A percentile compares a stretch with the other conserved stretches of the same genome.
These are phyloP conservation scores for Papilio xuthus DNA, from an alignment of 1,140 invertebrate species.

Conservation along the genomic window DNA sequence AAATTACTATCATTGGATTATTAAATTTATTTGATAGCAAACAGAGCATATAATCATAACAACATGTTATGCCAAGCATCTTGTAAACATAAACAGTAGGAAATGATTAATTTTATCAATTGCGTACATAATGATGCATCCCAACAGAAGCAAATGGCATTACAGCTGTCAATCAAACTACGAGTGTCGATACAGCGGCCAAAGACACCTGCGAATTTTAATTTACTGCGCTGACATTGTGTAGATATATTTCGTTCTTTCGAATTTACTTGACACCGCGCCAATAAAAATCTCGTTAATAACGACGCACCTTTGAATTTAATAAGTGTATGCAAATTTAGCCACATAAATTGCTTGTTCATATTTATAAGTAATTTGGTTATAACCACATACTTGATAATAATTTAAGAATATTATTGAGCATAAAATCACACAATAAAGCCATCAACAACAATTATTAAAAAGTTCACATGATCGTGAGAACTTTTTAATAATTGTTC, in stretches of 20 bases:
- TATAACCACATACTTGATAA: no score
- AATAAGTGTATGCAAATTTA: background rate
- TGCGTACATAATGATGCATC: background rate
- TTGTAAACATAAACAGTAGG: background rate
- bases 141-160: background rate
- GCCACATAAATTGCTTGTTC: no score
- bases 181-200: background rate
- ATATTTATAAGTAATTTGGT: no score
- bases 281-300: background rate
- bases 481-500: background rate
- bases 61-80: background rate
- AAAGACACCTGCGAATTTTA: background rate
- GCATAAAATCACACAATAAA: no score
- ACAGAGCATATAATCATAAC: background rate
- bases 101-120: constrained; percentile 2
- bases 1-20: no score
- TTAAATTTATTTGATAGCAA: background rate
- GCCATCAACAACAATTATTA: no score
- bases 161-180: constrained; percentile 19
- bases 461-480: background rate
- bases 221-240: background rate
- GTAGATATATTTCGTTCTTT: background rate
- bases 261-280: background rate
- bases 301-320: background rate
- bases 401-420: no score